Evolutionary conservation across 1,140 invertebrate species (phyloP), one percentile per base, ranked within the genome.

Genomic region (Ceratina australensis): DNA sequence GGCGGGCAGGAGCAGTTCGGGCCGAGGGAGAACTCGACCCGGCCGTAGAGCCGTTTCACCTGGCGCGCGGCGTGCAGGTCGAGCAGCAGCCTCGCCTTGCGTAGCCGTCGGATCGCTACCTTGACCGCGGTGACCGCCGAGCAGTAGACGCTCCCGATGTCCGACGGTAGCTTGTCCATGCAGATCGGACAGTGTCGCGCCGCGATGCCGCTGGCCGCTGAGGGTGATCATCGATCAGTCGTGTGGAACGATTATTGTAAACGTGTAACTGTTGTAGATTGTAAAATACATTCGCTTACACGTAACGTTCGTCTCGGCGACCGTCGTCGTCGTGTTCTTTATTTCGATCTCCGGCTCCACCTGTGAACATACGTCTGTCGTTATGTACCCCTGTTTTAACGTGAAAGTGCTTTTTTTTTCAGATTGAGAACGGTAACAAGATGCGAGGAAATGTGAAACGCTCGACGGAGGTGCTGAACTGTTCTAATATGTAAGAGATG

Each of bases 61-160:
- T 65, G 47, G 4, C 61, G 42, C 8, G 74, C 68, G 5, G 83
- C 64, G 33, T 75, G 76, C 0, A 92, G 68, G 72, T 89, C 87
- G 64, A 90, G 78, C 15, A 92, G 71, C 12, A 92, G 49, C 52
- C 89, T 87, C 2, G 83, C 88, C 72, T 88, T 89, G 16, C 88
- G 80, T 8, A 82, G 78, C 75, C 89, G 82, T 79, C 90, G 87
- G 8, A 92, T 87, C 0, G 89, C 90, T 7, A 90, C 87, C 81
- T 91, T 92, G 20, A 90, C 72, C 5, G 83, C 83, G 68, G 84
- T 89, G 12, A 73, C 86, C 5, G 91, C 83, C 7, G 82, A 86
- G 69, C 91, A 92, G 71, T 88, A 90, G 18, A 89, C 56, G 16
- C 90, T 74, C 2, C 85, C 87, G 16, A 92, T 82, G 52, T 92